Base-by-base conservation (phyloP, 2,888 invertebrate species). In the Orthonychiurus folsomi region DNA sequence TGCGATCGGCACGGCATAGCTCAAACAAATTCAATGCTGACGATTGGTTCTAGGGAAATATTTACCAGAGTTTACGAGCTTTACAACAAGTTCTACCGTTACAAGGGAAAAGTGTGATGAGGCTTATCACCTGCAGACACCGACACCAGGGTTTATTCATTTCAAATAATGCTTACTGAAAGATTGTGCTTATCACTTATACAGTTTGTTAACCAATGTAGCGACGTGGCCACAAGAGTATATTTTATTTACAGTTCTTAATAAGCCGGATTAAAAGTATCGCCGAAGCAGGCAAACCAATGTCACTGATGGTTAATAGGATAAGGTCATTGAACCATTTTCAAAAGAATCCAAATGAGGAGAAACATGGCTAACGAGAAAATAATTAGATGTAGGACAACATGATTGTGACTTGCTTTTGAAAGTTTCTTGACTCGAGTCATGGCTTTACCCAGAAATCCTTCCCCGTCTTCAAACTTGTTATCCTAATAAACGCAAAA, bases 291-390 rank as follows among this genome's bases (percentile, higher is more conserved):
- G n/a, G n/a, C n/a, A n/a, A n/a, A n/a, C n/a, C n/a, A n/a, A n/a
- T n/a, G n/a, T n/a, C n/a, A n/a, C n/a, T n/a, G n/a, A n/a, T n/a
- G n/a, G n/a, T n/a, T n/a, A n/a, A n/a, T n/a, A n/a, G n/a, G n/a
- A n/a, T n/a, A n/a, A n/a, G n/a, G n/a, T n/a, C n/a, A n/a, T n/a
- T n/a, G n/a, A n/a, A n/a, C n/a, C n/a, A n/a, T n/a, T n/a, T n/a
- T n/a, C n/a, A n/a, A n/a, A n/a, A n/a, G n/a, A n/a, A 92, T 78
- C 80, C 90, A 92, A 54, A 92, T 77, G 69, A 92, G 75, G 75
- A 92, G 85, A 79, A 94, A 93, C 21, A 93, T 87, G 77, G 87
- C 84, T 72, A 93, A 80, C 1, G 91, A 85, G 76, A 94, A 94
- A 1, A 90, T 77, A 74, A 93, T 85, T 73, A 94, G 81, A 77